Evolutionary conservation across 2,888 invertebrate genomes (phyloP), one percentile per base, ranked within the genome.

Genomic region (Polymixis lichenea): DNA sequence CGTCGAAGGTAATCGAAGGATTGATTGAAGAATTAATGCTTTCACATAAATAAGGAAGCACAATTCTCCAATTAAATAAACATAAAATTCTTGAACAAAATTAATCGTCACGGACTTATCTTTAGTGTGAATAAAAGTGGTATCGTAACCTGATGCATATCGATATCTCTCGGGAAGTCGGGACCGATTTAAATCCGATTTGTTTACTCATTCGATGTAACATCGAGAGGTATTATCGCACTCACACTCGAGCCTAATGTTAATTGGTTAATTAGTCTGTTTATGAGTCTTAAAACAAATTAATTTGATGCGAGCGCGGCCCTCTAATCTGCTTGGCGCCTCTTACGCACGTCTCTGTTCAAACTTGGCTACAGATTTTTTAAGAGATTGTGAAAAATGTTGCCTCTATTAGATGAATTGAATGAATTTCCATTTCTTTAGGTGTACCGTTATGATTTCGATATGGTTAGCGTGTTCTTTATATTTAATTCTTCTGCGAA

Each of bases 231-330:
- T 71, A 83, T 75, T 77, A 77, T 75, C 83, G 72, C 61, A 76
- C 78, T 78, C 81, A 84, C 87, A 85, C 84, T 79, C 71, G 86
- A 85, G 86, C 89, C 86, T 83, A 87, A 92, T 92, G 92, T 91
- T 93, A 94, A 94, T 94, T 92, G 90, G 90, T 91, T 93, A 93
- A 94, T 94, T 93, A 93, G 91, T 87, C 86, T 88, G 90, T 91
- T 92, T 92, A 93, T 91, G 90, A 90, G 89, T 87, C 89, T 90
- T 91, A 89, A 90, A 91, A 93, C 93, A 93, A 92, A 93, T 93
- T 93, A 92, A 93, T 93, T 91, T 86, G 87, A 89, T 86, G 80
- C 82, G 89, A 91, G 89, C 88, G 85, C 78, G 75, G 78, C 85
- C 86, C 80, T 86, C 90, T 93, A 92, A 94, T 92, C 92, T 88